A percentile compares a stretch with the other conserved stretches of the same genome.
Evolutionary conservation across 2,797 vertebrate species (phyloP).

Genomic region (Lacerta viridis): DNA sequence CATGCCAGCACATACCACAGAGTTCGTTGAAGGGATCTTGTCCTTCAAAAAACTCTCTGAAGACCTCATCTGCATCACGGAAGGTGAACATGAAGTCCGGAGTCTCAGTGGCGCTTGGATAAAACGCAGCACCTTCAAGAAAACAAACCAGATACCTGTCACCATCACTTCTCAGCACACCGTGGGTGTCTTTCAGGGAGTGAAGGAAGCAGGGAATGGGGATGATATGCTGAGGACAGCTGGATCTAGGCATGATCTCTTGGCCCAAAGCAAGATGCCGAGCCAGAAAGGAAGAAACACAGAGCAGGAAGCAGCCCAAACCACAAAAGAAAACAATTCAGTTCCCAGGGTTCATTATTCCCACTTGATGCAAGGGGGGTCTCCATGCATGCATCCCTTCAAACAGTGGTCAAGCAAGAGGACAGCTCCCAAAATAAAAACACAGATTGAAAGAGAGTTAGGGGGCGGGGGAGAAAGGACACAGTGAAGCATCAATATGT

Average conservation of each 20-base stretch:
- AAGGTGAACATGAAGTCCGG: constrained; percentile 93
- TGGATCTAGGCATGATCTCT: neutral
- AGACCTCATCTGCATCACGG: constrained; percentile 96
- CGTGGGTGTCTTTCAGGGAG: neutral
- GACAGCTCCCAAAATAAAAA: neutral
- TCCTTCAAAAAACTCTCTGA: constrained; percentile 93
- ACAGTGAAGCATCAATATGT: neutral
- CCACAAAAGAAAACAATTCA: neutral
- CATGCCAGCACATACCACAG: constrained; percentile 84
- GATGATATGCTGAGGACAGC: neutral
- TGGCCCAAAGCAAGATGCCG: neutral
- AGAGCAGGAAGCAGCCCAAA: neutral
- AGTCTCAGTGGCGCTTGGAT: constrained; percentile 71
- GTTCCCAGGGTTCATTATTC: neutral
- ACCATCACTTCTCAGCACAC: neutral
- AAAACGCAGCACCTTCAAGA: constrained; percentile 80
- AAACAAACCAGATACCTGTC: constrained; percentile 17
- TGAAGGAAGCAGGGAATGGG: neutral
- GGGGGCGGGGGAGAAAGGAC: no score
- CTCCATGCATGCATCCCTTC: neutral
- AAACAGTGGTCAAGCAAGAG: neutral
- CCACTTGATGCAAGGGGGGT: neutral
- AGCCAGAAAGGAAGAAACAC: neutral
- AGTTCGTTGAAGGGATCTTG: constrained; percentile 93
- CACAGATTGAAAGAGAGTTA: neutral